A percentile compares a stretch with the other conserved stretches of the same genome.
Conservation (phyloP, 2,888 invertebrate genomes). For the Hypercompe scribonia region DNA sequence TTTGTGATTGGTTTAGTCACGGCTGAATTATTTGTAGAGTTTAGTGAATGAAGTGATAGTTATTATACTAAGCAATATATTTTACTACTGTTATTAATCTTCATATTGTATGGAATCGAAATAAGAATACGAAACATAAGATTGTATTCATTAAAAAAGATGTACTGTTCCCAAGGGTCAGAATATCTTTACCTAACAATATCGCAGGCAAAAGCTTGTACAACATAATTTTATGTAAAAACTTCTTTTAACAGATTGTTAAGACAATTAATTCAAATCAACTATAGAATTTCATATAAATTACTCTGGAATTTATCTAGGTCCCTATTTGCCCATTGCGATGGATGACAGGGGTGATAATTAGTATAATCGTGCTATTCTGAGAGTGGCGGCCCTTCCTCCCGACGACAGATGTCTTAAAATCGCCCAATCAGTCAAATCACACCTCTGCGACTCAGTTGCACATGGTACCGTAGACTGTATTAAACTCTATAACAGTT, state of each 20-base stretch:
- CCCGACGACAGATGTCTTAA: conserved; percentile 67
- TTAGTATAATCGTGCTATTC: conserved; percentile 81
- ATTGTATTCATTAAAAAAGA: background rate
- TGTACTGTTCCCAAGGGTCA: background rate
- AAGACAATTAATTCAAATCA: conserved; percentile 34
- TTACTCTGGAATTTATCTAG: conserved; percentile 69
- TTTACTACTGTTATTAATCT: background rate
- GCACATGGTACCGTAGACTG: conserved; percentile 57
- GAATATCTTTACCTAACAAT: background rate
- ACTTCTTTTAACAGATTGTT: background rate
- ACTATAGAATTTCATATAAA: conserved; percentile 69
- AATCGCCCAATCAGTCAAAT: conserved; percentile 85
- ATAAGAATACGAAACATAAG: background rate
- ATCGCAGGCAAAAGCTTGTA: background rate
- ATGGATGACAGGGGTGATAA: conserved; percentile 79
- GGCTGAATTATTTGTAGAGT: too few species aligned
- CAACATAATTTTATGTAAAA: background rate
- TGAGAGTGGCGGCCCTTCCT: conserved; percentile 68
- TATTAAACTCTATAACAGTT: conserved; percentile 55
- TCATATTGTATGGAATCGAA: background rate
- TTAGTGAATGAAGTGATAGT: too few species aligned
- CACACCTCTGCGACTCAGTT: conserved; percentile 52
- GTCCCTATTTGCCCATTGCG: conserved; percentile 50
- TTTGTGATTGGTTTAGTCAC: background rate
- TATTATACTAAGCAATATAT: too few species aligned